Evolutionary conservation across 2,113 vertebrate species (phyloP), one percentile per base, ranked within the genome.

Genomic region (Sebastes schlegelii): DNA sequence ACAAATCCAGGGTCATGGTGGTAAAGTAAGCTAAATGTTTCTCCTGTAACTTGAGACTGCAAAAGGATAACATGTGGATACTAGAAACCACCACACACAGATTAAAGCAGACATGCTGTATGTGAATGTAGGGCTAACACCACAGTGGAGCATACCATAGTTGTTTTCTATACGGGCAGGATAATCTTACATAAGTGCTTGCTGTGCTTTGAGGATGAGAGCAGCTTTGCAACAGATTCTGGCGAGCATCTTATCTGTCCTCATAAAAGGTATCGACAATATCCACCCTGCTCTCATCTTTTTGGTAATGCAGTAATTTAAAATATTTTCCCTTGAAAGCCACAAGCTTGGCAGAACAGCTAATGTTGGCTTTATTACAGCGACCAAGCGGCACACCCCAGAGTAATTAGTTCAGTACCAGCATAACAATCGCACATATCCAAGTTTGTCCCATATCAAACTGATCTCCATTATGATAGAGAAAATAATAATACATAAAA

Each of bases 281-380:
- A 81, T 83, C 70, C 78, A 73, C 6, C 57, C 14, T 49, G 68
- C 34, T 49, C 34, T 76, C 8, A 11, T 83, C 77, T 79, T 77
- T 74, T 66, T 76, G 55, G 43, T 74, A 80, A 76, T 4, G 7
- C 40, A 67, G 46, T 66, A 55, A 90, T 90, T 75, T 77, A 19
- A 89, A 84, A 72, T 70, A 79, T 84, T 77, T 82, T 66, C 55
- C 46, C 19, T 73, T 83, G 63, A 80, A 83, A 76, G 52, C 86
- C 8, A 1, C 49, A 10, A 54, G 46, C 68, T 85, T 84, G 80
- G 86, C 86, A 72, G 34, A 64, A 51, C 46, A 61, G 45, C 66
- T 34, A 64, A 83, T 46, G 80, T 43, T 79, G 65, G 77, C 54
- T 73, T 84, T 79, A 75, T 71, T 64, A 58, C 58, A 72, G 61